Conservation (phyloP, 2,888 invertebrate genomes). For the Leptopilina drosophilae region DNA sequence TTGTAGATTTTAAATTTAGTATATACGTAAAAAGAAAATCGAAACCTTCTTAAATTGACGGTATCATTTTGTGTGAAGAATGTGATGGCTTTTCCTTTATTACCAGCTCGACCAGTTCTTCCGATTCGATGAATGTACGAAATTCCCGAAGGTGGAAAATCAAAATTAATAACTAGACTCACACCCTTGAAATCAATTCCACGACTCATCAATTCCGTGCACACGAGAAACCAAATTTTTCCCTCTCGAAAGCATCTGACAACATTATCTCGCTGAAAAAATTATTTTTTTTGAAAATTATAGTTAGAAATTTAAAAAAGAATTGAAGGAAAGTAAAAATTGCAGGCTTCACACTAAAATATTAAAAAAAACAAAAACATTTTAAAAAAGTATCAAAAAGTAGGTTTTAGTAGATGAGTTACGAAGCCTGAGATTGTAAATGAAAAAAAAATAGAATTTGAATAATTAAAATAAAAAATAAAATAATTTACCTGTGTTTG, state of each 20-base stretch:
- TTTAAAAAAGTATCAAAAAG: too few species aligned
- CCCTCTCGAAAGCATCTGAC: conserved; percentile 94
- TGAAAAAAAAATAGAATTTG: not conserved
- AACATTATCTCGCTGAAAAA: conserved; percentile 90
- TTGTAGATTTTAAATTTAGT: too few species aligned
- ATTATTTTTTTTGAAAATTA: conserved; percentile 24
- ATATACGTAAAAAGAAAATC: not conserved
- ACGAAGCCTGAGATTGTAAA: too few species aligned
- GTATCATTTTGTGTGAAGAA: conserved; percentile 95
- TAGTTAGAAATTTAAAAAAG: not conserved
- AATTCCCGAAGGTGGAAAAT: conserved; percentile 94
- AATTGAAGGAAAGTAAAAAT: not conserved
- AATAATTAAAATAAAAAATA: not conserved
- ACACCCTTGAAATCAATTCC: conserved; percentile 98
- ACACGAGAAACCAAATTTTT: conserved; percentile 96
- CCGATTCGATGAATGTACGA: conserved; percentile 94
- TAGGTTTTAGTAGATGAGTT: too few species aligned
- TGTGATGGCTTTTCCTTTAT: conserved; percentile 92
- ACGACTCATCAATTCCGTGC: conserved; percentile 97
- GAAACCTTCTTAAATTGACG: conserved; percentile 88
- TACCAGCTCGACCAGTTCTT: conserved; percentile 95
- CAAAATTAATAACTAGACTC: conserved; percentile 97
- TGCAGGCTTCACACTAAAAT: not conserved
- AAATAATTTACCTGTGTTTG: conserved; percentile 84
- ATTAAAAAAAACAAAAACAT: too few species aligned